These are phyloP conservation scores for Lamellibrachia luymesi DNA, from an alignment of 1,140 invertebrate species.

Conservation along the genomic window DNA sequence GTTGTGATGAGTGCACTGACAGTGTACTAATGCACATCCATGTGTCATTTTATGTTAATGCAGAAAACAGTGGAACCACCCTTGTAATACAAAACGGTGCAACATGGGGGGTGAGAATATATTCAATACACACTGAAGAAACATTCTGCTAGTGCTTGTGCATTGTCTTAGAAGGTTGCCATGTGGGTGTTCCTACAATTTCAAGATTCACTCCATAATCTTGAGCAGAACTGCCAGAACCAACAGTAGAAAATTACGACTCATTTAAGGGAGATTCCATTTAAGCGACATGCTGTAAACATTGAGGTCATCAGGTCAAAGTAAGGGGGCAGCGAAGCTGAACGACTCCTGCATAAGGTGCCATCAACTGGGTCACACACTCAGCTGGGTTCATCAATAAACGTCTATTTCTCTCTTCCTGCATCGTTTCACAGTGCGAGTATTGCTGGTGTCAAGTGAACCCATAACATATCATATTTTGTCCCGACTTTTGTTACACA, in stretches of 20 bases:
- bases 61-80: background rate
- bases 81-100: background rate
- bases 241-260: background rate
- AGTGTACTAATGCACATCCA: background rate
- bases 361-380: background rate
- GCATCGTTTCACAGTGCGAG: background rate
- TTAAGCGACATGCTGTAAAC: background rate
- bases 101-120: too few relatives aligned
- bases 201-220: background rate
- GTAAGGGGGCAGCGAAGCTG: background rate
- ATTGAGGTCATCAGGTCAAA: background rate
- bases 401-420: background rate
- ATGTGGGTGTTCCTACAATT: background rate
- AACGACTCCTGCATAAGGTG: background rate
- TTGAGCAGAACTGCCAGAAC: background rate
- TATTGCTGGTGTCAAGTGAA: background rate
- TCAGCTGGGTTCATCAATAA: background rate
- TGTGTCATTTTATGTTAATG: background rate
- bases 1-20: too few relatives aligned
- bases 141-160: too few relatives aligned
- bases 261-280: background rate
- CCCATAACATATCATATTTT: too few relatives aligned
- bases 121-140: too few relatives aligned
- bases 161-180: too few relatives aligned
- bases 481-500: too few relatives aligned